phyloP scores from a whole-genome alignment of 2,113 vertebrate species.

The Lichenostomus cassidix region DNA sequence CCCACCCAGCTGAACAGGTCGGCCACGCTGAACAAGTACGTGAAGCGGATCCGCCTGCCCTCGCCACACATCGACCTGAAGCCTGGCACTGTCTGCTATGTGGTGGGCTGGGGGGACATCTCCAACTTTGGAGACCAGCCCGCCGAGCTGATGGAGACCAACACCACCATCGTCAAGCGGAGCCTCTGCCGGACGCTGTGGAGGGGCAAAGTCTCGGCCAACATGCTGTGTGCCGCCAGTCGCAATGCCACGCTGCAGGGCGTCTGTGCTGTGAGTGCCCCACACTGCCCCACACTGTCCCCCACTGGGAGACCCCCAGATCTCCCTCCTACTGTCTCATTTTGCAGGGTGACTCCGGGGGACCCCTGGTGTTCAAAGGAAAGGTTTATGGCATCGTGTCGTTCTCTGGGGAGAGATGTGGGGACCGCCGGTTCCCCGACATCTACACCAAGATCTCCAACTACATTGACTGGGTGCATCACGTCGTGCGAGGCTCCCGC shows the following conservation, averaged over 20 bases:
- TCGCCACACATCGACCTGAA: accelerated
- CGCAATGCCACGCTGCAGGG: slow-evolving; percentile 21
- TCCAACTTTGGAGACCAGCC: slow-evolving; percentile 31
- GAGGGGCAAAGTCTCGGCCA: slow-evolving; percentile 10
- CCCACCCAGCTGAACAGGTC: slow-evolving; percentile 55
- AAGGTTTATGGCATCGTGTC: slow-evolving; percentile 67
- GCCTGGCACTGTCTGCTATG: neutral
- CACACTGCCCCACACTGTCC: accelerated
- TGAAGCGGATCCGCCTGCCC: slow-evolving; percentile 55
- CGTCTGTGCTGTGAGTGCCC: slow-evolving; percentile 55
- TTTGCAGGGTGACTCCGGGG: slow-evolving; percentile 73
- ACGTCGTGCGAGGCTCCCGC: accelerated
- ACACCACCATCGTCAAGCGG: slow-evolving; percentile 42
- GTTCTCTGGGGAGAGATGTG: slow-evolving; percentile 70
- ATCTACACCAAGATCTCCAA: slow-evolving; percentile 72
- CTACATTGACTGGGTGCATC: slow-evolving; percentile 69
- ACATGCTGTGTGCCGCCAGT: slow-evolving; percentile 65
- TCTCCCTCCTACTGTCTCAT: neutral
- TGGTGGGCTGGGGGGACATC: slow-evolving; percentile 67
- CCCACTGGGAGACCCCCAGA: accelerated
- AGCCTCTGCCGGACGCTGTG: slow-evolving; percentile 60
- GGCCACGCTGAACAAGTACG: slow-evolving; percentile 17
- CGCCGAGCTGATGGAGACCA: slow-evolving; percentile 58
- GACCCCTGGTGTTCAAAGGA: slow-evolving; percentile 66
- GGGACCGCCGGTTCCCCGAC: slow-evolving; percentile 64